Conservation (phyloP, 2,797 vertebrate species). For the Sebastes diploproa region DNA sequence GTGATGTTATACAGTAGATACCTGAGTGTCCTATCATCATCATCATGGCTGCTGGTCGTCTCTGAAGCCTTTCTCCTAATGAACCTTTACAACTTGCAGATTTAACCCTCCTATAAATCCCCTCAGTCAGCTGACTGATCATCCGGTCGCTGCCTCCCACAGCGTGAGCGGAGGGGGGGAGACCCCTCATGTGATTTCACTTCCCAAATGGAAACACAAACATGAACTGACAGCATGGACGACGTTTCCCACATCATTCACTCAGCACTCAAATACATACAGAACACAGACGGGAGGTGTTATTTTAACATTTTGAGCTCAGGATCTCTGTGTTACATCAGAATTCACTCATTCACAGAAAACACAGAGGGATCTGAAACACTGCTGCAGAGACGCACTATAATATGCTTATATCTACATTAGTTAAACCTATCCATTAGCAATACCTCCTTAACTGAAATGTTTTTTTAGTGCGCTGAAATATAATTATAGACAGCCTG, state of each 20-base stretch:
- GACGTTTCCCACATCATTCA: slow-evolving; percentile 49
- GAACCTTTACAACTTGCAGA: background rate
- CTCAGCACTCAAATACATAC: background rate
- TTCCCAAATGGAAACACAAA: slow-evolving; percentile 49
- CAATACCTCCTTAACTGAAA: background rate
- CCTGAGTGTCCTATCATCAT: background rate
- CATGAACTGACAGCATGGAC: slow-evolving; percentile 11
- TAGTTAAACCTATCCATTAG: accelerated
- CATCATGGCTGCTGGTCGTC: background rate
- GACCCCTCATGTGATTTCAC: slow-evolving; percentile 23
- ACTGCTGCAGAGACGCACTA: background rate
- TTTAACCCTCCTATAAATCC: slow-evolving; percentile 13
- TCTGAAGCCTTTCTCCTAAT: background rate
- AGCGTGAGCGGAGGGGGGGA: background rate
- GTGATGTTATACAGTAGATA: background rate
- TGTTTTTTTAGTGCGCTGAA: background rate
- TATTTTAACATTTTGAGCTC: background rate
- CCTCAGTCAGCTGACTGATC: slow-evolving; percentile 38
- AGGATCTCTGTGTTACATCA: background rate
- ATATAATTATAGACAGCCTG: background rate
- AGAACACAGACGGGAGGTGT: background rate
- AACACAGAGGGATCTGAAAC: background rate
- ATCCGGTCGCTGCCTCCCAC: slow-evolving; percentile 1
- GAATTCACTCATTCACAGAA: background rate
- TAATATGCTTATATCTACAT: too few relatives aligned